phyloP scores from a whole-genome alignment of 2,113 vertebrate genomes.

The Gallinago paraguaiae region DNA sequence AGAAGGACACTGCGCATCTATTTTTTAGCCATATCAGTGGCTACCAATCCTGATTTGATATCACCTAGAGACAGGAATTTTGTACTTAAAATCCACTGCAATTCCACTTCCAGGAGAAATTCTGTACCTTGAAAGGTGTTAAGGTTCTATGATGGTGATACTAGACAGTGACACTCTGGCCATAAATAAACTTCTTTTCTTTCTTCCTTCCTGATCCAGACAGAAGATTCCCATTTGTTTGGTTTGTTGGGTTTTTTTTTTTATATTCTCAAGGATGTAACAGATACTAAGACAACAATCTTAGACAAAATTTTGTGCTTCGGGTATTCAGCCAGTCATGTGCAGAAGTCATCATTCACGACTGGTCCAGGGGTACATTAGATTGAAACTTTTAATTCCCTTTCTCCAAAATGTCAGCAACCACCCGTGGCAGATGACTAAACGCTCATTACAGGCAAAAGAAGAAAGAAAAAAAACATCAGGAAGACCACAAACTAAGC shows the following conservation, averaged over 20 bases:
- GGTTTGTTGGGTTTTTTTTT: neutral
- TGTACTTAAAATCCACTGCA: neutral
- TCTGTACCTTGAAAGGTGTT: neutral
- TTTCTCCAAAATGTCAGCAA: neutral
- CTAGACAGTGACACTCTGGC: neutral
- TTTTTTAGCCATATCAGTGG: neutral
- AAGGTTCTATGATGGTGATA: neutral
- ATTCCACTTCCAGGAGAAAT: neutral
- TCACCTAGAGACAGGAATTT: neutral
- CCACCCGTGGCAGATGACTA: neutral
- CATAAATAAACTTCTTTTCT: neutral
- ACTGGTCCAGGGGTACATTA: neutral
- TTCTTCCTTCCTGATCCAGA: neutral
- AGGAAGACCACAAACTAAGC: neutral
- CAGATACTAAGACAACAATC: neutral
- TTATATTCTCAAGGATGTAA: neutral
- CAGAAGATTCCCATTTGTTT: neutral
- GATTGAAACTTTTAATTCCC: neutral
- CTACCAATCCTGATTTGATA: neutral
- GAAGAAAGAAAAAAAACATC: neutral
- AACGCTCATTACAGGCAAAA: neutral
- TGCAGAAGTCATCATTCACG: neutral
- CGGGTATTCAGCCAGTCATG: neutral
- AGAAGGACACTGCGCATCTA: neutral
- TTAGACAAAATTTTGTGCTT: neutral